Conservation (phyloP, 2,888 invertebrate genomes). For the Willowsia nigromaculata region DNA sequence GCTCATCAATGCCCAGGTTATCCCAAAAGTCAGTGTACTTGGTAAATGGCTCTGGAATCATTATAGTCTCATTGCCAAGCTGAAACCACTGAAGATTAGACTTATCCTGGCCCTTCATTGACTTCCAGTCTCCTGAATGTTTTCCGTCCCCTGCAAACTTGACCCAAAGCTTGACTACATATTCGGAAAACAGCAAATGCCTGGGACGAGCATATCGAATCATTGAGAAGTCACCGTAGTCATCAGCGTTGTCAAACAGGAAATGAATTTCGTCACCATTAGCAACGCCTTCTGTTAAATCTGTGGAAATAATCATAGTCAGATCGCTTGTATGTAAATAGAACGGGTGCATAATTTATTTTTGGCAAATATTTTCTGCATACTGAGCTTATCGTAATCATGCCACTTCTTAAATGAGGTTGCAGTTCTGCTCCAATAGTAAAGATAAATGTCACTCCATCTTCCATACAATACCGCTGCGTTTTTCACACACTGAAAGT, state of each 20-base stretch:
- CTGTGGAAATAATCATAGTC: no score
- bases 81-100: slow-evolving; percentile 38
- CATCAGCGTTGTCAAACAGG: slow-evolving; percentile 47
- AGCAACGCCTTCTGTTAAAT: slow-evolving; percentile 39
- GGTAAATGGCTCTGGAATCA: slow-evolving; percentile 58
- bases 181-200: slow-evolving; percentile 57
- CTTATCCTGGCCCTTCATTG: slow-evolving; percentile 44
- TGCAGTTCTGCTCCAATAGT: slow-evolving; percentile 64
- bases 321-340: no score
- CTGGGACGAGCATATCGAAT: slow-evolving; percentile 33
- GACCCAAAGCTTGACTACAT: slow-evolving; percentile 65
- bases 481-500: slow-evolving; percentile 73
- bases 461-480: slow-evolving; percentile 66
- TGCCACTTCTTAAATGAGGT: slow-evolving; percentile 54
- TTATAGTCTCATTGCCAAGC: slow-evolving; percentile 4
- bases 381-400: slow-evolving; percentile 55
- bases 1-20: slow-evolving; percentile 34
- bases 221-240: slow-evolving; percentile 58
- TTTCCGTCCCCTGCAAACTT: slow-evolving; percentile 66
- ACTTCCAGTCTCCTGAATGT: slow-evolving; percentile 52
- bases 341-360: no score
- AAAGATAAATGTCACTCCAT: slow-evolving; percentile 67
- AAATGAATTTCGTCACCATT: slow-evolving; percentile 60
- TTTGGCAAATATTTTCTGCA: not conserved
- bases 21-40: slow-evolving; percentile 66